Conservation (phyloP, 2,888 invertebrate species). For the Dryococelus australis region DNA sequence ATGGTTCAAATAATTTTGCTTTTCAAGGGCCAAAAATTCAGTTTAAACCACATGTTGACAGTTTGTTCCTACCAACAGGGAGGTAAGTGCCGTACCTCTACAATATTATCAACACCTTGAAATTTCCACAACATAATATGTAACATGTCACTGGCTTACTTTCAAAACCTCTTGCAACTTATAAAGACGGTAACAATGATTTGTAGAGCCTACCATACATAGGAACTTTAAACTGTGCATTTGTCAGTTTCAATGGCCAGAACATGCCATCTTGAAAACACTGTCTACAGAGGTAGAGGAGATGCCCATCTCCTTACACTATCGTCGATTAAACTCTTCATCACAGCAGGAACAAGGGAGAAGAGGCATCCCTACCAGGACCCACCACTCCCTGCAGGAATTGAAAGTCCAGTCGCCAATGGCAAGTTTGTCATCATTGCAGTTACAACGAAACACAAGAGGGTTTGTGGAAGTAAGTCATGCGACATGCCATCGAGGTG, state of each 20-base stretch:
- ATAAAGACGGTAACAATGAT: background rate
- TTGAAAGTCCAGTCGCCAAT: no score
- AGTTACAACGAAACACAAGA: background rate
- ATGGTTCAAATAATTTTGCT: background rate
- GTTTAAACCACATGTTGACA: background rate
- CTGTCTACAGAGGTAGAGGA: background rate
- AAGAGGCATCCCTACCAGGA: no score
- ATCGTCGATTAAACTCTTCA: background rate
- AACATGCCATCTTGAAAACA: background rate
- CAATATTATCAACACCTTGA: background rate
- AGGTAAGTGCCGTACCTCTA: background rate
- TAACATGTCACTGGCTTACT: background rate
- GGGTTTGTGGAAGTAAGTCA: background rate
- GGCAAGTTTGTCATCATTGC: no score
- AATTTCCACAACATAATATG: background rate
- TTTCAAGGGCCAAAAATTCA: background rate
- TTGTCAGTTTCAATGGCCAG: background rate
- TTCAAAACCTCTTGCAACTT: background rate
- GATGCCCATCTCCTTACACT: background rate
- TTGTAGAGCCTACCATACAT: conserved; percentile 16
- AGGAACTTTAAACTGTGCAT: background rate
- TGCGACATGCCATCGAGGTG: background rate
- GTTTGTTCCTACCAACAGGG: background rate
- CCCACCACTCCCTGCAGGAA: no score
- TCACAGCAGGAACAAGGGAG: background rate